A percentile compares a stretch with the other conserved stretches of the same genome.
Conservation (phyloP, 64 coral and sea anemone genomes). For the Porites australiensis region DNA sequence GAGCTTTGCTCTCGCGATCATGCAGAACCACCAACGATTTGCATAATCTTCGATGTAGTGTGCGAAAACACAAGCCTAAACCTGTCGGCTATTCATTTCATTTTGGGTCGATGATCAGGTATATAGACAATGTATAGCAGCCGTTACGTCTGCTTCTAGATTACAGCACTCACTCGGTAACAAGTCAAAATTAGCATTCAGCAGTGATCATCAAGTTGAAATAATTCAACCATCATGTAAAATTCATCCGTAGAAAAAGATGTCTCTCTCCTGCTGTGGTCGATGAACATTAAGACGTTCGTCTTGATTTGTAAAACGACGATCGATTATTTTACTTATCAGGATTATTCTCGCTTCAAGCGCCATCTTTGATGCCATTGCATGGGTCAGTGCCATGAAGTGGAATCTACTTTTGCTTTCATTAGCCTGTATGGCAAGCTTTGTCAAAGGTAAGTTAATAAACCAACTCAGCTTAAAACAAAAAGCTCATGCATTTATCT, state of each 20-base stretch:
- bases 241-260: not conserved
- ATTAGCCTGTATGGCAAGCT: not conserved
- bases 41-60: not conserved
- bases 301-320: not conserved
- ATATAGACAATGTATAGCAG: too few species aligned
- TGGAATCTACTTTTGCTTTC: not conserved
- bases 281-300: not conserved
- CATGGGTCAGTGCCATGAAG: not conserved
- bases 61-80: not conserved
- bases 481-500: not conserved
- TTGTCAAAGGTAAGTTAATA: not conserved
- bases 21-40: conserved; percentile 18
- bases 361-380: not conserved
- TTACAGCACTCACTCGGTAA: not conserved
- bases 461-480: not conserved
- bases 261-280: not conserved
- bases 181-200: too few species aligned
- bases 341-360: not conserved
- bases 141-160: not conserved
- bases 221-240: not conserved
- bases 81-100: not conserved
- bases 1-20: not conserved
- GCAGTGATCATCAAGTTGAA: not conserved
- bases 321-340: not conserved
- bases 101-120: not conserved